Evolutionary conservation across 2,888 invertebrate species (phyloP).

Genomic region (Teinopalpus imperialis): DNA sequence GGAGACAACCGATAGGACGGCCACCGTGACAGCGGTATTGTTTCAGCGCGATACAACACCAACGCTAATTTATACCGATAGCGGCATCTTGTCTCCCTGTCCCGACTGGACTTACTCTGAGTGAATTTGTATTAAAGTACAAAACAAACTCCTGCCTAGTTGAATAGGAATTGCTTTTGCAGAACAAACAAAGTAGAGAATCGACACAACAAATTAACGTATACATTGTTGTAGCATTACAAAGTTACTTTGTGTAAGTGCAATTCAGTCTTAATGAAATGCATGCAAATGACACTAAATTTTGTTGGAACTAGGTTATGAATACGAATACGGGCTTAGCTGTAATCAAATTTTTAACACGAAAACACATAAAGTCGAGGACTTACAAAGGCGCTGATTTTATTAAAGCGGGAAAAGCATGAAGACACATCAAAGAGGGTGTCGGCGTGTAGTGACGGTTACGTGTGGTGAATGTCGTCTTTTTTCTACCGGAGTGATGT

Average conservation of each 20-base stretch:
- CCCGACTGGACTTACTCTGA: slow-evolving; percentile 34
- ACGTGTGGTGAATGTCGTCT: slow-evolving; percentile 70
- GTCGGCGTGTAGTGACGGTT: slow-evolving; percentile 59
- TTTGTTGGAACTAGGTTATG: slow-evolving; percentile 53
- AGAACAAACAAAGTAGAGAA: slow-evolving; percentile 17
- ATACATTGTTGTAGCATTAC: background rate
- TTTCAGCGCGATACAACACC: slow-evolving; percentile 60
- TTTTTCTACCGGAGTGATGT: slow-evolving; percentile 51
- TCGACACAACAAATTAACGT: background rate
- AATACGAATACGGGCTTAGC: slow-evolving; percentile 53
- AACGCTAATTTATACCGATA: slow-evolving; percentile 73
- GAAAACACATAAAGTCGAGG: slow-evolving; percentile 66
- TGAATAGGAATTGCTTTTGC: slow-evolving; percentile 16
- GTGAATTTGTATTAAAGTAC: slow-evolving; percentile 18
- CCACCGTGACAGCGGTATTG: slow-evolving; percentile 73
- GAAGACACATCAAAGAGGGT: slow-evolving; percentile 69
- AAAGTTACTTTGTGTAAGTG: slow-evolving; percentile 14
- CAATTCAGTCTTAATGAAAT: slow-evolving; percentile 19
- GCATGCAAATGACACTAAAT: slow-evolving; percentile 46
- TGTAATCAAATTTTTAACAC: slow-evolving; percentile 64
- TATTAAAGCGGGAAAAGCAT: slow-evolving; percentile 57
- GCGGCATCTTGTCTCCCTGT: slow-evolving; percentile 58
- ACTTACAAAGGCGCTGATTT: slow-evolving; percentile 57
- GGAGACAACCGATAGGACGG: slow-evolving; percentile 57
- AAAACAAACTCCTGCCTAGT: slow-evolving; percentile 10